A percentile compares a stretch with the other conserved stretches of the same genome.
phyloP scores from a whole-genome alignment of 1,140 invertebrate species.

The Phthorimaea operculella region DNA sequence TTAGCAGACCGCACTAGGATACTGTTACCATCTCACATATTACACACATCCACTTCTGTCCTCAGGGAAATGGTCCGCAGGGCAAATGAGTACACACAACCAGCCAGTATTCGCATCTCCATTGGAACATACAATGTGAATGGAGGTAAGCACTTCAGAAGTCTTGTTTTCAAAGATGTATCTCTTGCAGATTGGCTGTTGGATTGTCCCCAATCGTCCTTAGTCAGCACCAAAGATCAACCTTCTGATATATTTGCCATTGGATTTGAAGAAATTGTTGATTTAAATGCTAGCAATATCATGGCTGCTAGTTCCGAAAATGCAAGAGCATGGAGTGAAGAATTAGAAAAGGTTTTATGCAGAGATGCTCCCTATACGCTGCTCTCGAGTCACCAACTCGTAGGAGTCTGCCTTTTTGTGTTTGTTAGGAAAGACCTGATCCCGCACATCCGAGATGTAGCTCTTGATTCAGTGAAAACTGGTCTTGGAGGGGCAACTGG shows the following conservation, averaged over 20 bases:
- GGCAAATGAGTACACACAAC: conserved; percentile 84
- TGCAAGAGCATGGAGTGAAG: conserved; percentile 95
- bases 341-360: conserved; percentile 92
- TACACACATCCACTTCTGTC: conserved; percentile 87
- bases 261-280: conserved; percentile 99
- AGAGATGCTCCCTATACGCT: conserved; percentile 91
- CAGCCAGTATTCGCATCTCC: conserved; percentile 80
- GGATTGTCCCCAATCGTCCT: conserved; percentile 74
- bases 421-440: conserved; percentile 91
- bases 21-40: conserved; percentile 86
- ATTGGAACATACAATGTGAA: conserved; percentile 99
- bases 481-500: conserved; percentile 95
- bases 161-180: conserved; percentile 95
- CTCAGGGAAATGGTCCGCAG: conserved; percentile 85
- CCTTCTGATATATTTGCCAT: conserved; percentile 95
- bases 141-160: conserved; percentile 98
- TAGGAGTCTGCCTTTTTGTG: conserved; percentile 97
- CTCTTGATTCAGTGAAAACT: conserved; percentile 96
- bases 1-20: conserved; percentile 90
- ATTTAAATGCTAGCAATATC: conserved; percentile 98
- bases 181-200: conserved; percentile 95
- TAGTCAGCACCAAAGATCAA: conserved; percentile 70
- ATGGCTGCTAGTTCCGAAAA: conserved; percentile 97
- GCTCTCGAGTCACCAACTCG: conserved; percentile 95
- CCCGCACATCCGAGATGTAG: conserved; percentile 90